Percentiles rank a stretch among this genome's conserved stretches.
These are phyloP conservation scores for Corydoras sp. DNA, from an alignment of 2,113 vertebrate species.

Conservation along the genomic window DNA sequence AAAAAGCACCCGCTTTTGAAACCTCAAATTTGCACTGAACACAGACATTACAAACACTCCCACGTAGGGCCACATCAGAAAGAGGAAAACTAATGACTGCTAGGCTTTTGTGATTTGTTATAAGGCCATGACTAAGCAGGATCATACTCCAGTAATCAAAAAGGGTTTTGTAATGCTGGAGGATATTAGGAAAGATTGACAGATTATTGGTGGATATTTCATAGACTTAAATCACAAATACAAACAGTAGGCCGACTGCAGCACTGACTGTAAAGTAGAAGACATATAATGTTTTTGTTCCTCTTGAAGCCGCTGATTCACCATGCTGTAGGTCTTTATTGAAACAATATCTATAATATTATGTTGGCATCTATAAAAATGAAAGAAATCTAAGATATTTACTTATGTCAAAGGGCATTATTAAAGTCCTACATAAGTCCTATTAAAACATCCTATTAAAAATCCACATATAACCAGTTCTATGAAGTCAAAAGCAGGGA, in stretches of 20 bases:
- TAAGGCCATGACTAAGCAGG: slow-evolving; percentile 54
- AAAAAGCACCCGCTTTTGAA: slow-evolving; percentile 6
- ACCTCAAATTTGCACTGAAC: slow-evolving; percentile 22
- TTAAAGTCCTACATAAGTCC: no score
- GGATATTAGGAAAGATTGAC: slow-evolving; percentile 4
- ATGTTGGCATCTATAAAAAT: no score
- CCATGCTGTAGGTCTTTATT: no score
- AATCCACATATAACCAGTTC: background rate
- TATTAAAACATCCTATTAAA: background rate
- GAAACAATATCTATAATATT: no score
- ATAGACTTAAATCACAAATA: no score
- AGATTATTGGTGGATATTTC: background rate
- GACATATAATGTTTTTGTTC: no score
- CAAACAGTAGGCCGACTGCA: no score
- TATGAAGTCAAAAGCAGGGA: background rate
- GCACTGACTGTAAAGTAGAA: no score
- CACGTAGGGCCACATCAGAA: slow-evolving; percentile 12
- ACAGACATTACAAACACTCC: slow-evolving; percentile 22
- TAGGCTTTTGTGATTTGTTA: slow-evolving; percentile 55
- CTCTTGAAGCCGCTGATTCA: no score
- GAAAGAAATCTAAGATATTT: no score
- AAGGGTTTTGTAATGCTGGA: slow-evolving; percentile 61
- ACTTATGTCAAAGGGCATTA: no score
- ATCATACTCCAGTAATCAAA: slow-evolving; percentile 55
- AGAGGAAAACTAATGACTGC: slow-evolving; percentile 18